Conservation (phyloP, 2,797 vertebrate species). For the Trematomus bernacchii region DNA sequence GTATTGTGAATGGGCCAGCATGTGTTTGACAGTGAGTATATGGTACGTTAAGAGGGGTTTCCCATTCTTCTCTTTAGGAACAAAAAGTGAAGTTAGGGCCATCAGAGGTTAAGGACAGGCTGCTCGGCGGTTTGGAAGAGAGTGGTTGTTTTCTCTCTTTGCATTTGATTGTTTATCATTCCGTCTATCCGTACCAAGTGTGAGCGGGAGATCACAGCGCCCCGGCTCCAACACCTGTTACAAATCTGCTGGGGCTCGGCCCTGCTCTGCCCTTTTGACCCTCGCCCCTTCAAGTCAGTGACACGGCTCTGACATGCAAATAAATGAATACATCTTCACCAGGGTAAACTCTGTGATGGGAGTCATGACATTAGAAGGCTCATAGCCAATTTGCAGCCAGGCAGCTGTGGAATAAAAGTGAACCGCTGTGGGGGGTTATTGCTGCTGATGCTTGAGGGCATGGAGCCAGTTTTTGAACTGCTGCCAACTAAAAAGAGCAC, state of each 20-base stretch:
- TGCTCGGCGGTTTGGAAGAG: conserved; percentile 27
- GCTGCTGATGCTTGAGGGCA: conserved; percentile 53
- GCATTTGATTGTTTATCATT: conserved; percentile 67
- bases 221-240: conserved; percentile 67
- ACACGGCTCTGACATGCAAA: conserved; percentile 51
- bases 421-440: conserved; percentile 37
- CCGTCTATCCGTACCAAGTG: conserved; percentile 60
- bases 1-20: conserved; percentile 45
- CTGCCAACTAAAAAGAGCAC: conserved; percentile 58
- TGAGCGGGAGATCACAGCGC: conserved; percentile 44
- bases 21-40: conserved; percentile 23
- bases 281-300: conserved; percentile 38
- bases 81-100: conserved; percentile 54
- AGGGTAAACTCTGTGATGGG: conserved; percentile 36
- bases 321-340: conserved; percentile 53
- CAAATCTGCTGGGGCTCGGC: conserved; percentile 57
- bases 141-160: conserved; percentile 54
- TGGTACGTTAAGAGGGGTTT: conserved; percentile 52
- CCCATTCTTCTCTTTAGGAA: conserved; percentile 1
- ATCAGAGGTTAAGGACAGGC: conserved; percentile 43
- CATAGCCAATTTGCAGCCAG: conserved; percentile 34
- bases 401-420: conserved; percentile 44
- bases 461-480: conserved; percentile 53
- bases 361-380: conserved; percentile 35
- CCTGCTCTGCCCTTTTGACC: conserved; percentile 38